Base-by-base conservation (phyloP, 1,140 invertebrate species). In the Ephestia elutella region DNA sequence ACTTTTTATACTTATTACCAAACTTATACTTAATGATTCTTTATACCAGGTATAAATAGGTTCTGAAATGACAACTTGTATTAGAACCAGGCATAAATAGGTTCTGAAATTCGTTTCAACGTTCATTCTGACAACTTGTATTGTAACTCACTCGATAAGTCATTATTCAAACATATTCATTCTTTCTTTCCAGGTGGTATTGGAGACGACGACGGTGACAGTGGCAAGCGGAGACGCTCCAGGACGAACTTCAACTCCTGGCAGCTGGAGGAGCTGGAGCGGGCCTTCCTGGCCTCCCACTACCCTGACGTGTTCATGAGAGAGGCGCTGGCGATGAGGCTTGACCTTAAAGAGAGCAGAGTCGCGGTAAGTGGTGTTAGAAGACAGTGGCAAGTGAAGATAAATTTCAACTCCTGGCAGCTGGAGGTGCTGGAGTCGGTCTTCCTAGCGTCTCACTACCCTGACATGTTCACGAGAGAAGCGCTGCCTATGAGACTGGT, bases 241-340 rank as follows among this genome's bases (percentile, higher is more conserved):
- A 89, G 98, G 69, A 99, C 98, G 44, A 99, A 99, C 90, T 99
- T 99, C 90, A 99, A 97, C 89, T 97, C 96, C 62, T 99, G 98
- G 98, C 98, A 99, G 90, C 90, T 99, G 79, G 98, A 99, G 78
- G 97, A 99, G 89, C 91, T 99, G 81, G 98, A 99, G 88, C 90
- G 96, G 66, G 98, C 98, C 2, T 99, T 99, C 90, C 91, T 97
- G 56, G 94, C 96, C 60, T 97, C 95, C 68, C 98, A 99, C 90
- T 99, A 99, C 91, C 98, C 98, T 7, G 98, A 99, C 86, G 96
- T 98, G 57, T 99, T 99, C 91, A 98, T 99, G 97, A 92, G 98
- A 66, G 97, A 99, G 82, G 96, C 97, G 0, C 90, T 99, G 58
- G 98, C 98, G 50, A 94, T 98, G 92, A 91, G 97, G 77, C 92